phyloP scores from a whole-genome alignment of 2,888 invertebrate species.

The Pyralis farinalis region DNA sequence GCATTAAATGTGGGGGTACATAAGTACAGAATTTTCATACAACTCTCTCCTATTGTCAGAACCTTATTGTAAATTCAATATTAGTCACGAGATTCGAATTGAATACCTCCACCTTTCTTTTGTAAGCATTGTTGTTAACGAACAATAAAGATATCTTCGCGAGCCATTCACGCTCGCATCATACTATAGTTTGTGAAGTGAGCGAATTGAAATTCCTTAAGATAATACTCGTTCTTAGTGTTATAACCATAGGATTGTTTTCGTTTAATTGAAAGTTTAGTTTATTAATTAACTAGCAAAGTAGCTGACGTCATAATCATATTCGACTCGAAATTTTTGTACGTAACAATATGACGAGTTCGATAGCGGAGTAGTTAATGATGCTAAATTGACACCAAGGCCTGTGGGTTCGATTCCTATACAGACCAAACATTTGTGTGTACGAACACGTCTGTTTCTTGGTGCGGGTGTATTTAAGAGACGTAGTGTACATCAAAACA shows the following conservation, averaged over 20 bases:
- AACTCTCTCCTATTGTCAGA: slow-evolving; percentile 23
- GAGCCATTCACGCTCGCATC: slow-evolving; percentile 11
- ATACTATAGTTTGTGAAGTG: slow-evolving; percentile 19
- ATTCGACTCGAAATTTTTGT: too few species aligned
- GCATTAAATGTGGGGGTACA: too few species aligned
- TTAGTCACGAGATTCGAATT: slow-evolving; percentile 29
- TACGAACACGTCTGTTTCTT: too few species aligned
- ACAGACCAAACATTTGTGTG: too few species aligned
- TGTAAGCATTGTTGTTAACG: slow-evolving; percentile 18
- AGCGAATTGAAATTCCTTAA: slow-evolving; percentile 12
- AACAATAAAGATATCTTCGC: slow-evolving; percentile 23
- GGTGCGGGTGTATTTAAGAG: too few species aligned
- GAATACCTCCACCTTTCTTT: slow-evolving; percentile 25
- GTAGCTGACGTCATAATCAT: too few species aligned
- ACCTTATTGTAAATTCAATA: slow-evolving; percentile 32
- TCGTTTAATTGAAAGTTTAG: not conserved
- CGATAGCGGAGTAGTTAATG: too few species aligned
- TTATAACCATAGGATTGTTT: slow-evolving; percentile 1
- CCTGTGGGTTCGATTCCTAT: too few species aligned
- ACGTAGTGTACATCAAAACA: too few species aligned
- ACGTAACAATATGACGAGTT: too few species aligned
- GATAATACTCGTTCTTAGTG: slow-evolving; percentile 10
- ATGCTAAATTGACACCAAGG: too few species aligned
- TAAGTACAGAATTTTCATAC: slow-evolving; percentile 22
- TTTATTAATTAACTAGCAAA: not conserved